A percentile compares a stretch with the other conserved stretches of the same genome.
These are phyloP conservation scores for Hymenochirus boettgeri DNA, from an alignment of 2,113 vertebrate genomes.

Conservation along the genomic window DNA sequence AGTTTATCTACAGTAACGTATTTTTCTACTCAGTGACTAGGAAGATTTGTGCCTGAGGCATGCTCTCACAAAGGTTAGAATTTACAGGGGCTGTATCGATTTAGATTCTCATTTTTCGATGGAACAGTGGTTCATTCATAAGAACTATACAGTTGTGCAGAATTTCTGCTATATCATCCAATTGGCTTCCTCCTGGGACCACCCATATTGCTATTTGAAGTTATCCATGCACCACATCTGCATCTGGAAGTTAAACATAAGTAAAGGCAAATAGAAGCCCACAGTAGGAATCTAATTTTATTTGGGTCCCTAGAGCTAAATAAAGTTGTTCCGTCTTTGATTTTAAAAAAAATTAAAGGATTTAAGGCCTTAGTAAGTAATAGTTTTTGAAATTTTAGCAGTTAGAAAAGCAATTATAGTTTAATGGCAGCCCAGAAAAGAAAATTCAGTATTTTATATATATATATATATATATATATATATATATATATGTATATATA, in stretches of 20 bases:
- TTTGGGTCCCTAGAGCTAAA: background rate
- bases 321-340: constrained; percentile 2
- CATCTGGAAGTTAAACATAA: constrained; percentile 1
- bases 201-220: constrained; percentile 14
- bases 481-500: too few relatives aligned
- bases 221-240: constrained; percentile 6
- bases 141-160: constrained; percentile 6
- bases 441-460: too few relatives aligned
- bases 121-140: constrained; percentile 16
- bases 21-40: too few relatives aligned
- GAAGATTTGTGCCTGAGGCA: too few relatives aligned
- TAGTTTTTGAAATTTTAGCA: constrained; percentile 15
- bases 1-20: too few relatives aligned
- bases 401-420: background rate
- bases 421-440: too few relatives aligned
- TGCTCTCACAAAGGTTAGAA: background rate
- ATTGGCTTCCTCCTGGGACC: background rate
- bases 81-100: constrained; percentile 21
- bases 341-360: constrained; percentile 4
- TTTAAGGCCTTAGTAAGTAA: constrained; percentile 12
- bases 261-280: background rate
- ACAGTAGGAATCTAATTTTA: background rate
- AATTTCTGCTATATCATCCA: constrained; percentile 13
- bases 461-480: too few relatives aligned
- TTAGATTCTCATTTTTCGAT: constrained; percentile 1